phyloP scores from a whole-genome alignment of 2,888 invertebrate species.

The Agriopis marginaria region DNA sequence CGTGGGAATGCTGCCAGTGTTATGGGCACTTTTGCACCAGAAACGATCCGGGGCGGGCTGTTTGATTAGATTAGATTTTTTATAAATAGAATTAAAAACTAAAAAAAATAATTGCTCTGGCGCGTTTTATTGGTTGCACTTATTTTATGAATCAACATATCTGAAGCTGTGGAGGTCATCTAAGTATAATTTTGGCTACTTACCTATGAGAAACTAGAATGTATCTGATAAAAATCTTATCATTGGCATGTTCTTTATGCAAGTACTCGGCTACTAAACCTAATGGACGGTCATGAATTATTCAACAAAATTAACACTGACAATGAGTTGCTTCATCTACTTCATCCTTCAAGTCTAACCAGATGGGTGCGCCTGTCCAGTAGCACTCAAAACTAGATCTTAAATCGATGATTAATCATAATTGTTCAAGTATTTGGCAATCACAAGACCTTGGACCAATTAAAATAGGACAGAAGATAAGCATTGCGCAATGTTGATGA shows the following conservation, averaged over 20 bases:
- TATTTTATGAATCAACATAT: neutral
- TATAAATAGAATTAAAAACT: too few relatives aligned
- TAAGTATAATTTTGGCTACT: slow-evolving; percentile 12
- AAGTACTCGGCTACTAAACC: slow-evolving; percentile 9
- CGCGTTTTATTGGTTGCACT: neutral
- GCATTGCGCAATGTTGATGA: slow-evolving; percentile 16
- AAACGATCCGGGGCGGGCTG: too few relatives aligned
- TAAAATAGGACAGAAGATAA: slow-evolving; percentile 23
- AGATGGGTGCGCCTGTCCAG: slow-evolving; percentile 17
- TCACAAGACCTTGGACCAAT: slow-evolving; percentile 10
- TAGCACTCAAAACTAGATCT: slow-evolving; percentile 12
- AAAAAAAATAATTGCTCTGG: neutral
- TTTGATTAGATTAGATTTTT: too few relatives aligned
- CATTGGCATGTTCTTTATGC: slow-evolving; percentile 4
- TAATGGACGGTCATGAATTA: slow-evolving; percentile 21
- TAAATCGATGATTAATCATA: slow-evolving; percentile 18
- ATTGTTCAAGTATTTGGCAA: slow-evolving; percentile 24
- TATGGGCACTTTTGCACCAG: too few relatives aligned
- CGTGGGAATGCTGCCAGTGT: too few relatives aligned
- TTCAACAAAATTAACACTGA: slow-evolving; percentile 18
- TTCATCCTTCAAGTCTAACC: slow-evolving; percentile 17
- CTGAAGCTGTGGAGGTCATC: slow-evolving; percentile 6
- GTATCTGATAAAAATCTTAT: slow-evolving; percentile 14
- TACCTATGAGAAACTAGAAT: slow-evolving; percentile 9
- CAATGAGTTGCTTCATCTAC: slow-evolving; percentile 21